A percentile compares a stretch with the other conserved stretches of the same genome.
phyloP scores from a whole-genome alignment of 2,888 invertebrate genomes.

The Molorchus minor region DNA sequence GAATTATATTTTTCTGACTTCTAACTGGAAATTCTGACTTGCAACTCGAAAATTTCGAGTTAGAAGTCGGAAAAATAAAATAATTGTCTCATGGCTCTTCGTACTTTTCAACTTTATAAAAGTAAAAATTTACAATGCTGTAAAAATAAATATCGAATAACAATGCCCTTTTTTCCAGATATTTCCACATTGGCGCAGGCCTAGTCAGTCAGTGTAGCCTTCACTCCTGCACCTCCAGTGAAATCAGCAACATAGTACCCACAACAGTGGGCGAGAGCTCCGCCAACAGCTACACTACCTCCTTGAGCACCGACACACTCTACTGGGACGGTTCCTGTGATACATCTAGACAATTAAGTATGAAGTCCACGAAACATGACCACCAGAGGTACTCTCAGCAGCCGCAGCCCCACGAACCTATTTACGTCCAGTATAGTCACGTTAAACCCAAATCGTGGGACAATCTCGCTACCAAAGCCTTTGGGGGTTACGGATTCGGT shows the following conservation, averaged over 20 bases:
- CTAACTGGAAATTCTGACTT: too few species aligned
- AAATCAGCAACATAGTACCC: slow-evolving; percentile 71
- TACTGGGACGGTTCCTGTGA: slow-evolving; percentile 76
- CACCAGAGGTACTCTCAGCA: slow-evolving; percentile 59
- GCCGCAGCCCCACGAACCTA: slow-evolving; percentile 58
- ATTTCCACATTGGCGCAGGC: slow-evolving; percentile 74
- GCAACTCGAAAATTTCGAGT: too few species aligned
- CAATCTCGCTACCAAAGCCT: slow-evolving; percentile 84
- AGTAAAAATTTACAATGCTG: too few species aligned
- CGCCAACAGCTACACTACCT: slow-evolving; percentile 83
- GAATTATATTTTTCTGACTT: too few species aligned
- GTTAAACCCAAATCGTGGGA: slow-evolving; percentile 90
- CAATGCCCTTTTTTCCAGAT: slow-evolving; percentile 61
- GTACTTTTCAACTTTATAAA: too few species aligned
- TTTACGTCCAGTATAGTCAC: slow-evolving; percentile 61
- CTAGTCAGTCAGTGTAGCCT: slow-evolving; percentile 82
- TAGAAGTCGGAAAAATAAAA: too few species aligned
- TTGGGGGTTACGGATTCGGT: slow-evolving; percentile 87
- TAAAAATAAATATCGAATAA: too few species aligned
- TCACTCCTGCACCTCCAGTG: slow-evolving; percentile 84
- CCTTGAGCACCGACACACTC: slow-evolving; percentile 85
- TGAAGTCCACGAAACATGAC: slow-evolving; percentile 64
- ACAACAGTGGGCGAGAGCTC: slow-evolving; percentile 72
- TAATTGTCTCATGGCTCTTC: too few species aligned
- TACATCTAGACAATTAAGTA: slow-evolving; percentile 59